A percentile compares a stretch with the other conserved stretches of the same genome.
These are phyloP conservation scores for Homarus gammarus DNA, from an alignment of 2,888 invertebrate genomes.

Conservation along the genomic window DNA sequence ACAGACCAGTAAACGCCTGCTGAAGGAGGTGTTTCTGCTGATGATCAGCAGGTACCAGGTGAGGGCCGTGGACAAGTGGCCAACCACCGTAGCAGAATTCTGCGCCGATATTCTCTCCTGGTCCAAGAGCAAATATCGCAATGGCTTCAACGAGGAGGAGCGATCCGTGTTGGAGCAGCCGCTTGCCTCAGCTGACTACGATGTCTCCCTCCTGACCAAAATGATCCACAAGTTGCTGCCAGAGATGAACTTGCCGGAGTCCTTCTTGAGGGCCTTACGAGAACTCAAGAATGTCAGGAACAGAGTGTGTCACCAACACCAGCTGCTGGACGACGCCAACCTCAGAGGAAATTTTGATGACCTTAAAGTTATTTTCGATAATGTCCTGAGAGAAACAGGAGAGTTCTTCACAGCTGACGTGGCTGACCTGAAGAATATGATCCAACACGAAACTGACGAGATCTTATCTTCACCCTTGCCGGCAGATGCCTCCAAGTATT, in stretches of 20 bases:
- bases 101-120: constrained; percentile 37
- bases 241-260: constrained; percentile 26
- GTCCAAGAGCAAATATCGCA: constrained; percentile 39
- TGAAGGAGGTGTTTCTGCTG: constrained; percentile 44
- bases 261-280: constrained; percentile 26
- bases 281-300: constrained; percentile 51
- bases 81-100: constrained; percentile 23
- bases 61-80: neutral
- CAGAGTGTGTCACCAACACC: constrained; percentile 53
- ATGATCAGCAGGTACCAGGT: constrained; percentile 27
- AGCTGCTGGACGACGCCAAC: neutral
- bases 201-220: constrained; percentile 50
- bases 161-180: neutral
- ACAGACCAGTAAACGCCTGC: constrained; percentile 45
- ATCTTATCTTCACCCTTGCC: constrained; percentile 21
- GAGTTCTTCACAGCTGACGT: constrained; percentile 1
- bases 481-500: constrained; percentile 30
- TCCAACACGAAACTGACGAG: constrained; percentile 40
- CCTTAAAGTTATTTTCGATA: constrained; percentile 17
- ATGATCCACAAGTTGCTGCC: constrained; percentile 40
- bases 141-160: constrained; percentile 41
- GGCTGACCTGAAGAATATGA: neutral
- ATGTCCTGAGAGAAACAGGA: constrained; percentile 14
- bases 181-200: constrained; percentile 16
- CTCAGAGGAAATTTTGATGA: constrained; percentile 35